These are phyloP conservation scores for Dastarcus helophoroides DNA, from an alignment of 2,888 invertebrate species.

Conservation along the genomic window DNA sequence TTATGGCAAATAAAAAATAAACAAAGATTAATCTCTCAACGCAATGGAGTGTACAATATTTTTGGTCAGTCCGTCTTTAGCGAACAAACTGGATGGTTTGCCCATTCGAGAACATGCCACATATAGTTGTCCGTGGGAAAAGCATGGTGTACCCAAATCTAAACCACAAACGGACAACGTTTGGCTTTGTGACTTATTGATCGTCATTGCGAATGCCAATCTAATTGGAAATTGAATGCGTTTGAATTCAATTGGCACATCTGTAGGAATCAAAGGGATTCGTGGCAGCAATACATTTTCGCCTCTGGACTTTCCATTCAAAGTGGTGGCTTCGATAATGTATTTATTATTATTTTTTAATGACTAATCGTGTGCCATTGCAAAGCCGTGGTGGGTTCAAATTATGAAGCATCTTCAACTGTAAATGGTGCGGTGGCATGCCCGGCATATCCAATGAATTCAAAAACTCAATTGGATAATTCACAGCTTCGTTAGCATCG, in stretches of 20 bases:
- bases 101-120: constrained; percentile 24
- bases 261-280: constrained; percentile 21
- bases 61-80: no score
- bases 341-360: no score
- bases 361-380: constrained; percentile 16
- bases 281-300: constrained; percentile 19
- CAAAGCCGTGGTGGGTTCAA: constrained; percentile 19
- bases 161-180: constrained; percentile 23
- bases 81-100: constrained; percentile 15
- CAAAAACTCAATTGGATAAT: constrained; percentile 16
- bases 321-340: constrained; percentile 20
- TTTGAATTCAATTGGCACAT: constrained; percentile 21
- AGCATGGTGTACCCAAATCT: constrained; percentile 24
- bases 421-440: constrained; percentile 13
- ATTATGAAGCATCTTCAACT: constrained; percentile 19
- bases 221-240: constrained; percentile 22
- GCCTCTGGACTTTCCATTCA: constrained; percentile 15
- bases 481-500: constrained; percentile 13
- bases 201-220: constrained; percentile 25
- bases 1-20: no score
- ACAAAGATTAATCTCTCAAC: no score
- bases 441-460: no score
- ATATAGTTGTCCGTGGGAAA: constrained; percentile 29
- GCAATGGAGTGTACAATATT: no score
- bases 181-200: constrained; percentile 32